These are phyloP conservation scores for Novumbra hubbsi DNA, from an alignment of 2,797 vertebrate species.

Conservation along the genomic window DNA sequence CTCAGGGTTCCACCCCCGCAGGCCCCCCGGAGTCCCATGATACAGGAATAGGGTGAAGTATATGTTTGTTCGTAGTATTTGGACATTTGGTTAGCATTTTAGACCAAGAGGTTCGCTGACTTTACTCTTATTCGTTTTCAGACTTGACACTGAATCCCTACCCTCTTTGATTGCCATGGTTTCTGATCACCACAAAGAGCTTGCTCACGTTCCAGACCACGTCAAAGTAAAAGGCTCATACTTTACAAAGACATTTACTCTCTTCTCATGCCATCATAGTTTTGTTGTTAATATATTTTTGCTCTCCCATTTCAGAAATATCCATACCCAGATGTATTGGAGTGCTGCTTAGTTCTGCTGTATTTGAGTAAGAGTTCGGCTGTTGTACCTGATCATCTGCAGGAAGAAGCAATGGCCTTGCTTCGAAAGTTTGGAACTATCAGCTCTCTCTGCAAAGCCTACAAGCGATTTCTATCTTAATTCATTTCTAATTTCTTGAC, in stretches of 20 bases:
- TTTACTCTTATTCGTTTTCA: constrained; percentile 42
- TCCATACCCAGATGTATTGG: constrained; percentile 86
- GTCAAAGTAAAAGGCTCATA: constrained; percentile 75
- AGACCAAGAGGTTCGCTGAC: not conserved
- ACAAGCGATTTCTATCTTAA: constrained; percentile 43
- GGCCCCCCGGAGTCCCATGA: constrained; percentile 24
- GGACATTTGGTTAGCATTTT: not conserved
- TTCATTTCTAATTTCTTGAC: not conserved
- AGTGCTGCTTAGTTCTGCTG: constrained; percentile 88
- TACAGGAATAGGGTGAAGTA: constrained; percentile 52
- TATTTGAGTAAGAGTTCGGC: constrained; percentile 60
- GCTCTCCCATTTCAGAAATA: constrained; percentile 68
- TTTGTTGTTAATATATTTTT: not conserved
- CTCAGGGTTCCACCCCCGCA: constrained; percentile 23
- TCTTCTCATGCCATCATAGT: not conserved
- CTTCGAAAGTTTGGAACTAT: constrained; percentile 65
- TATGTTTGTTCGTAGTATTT: not conserved
- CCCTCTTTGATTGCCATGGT: constrained; percentile 80
- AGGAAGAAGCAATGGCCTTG: constrained; percentile 67
- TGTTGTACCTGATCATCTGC: constrained; percentile 55
- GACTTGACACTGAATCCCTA: constrained; percentile 70
- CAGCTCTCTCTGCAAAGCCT: constrained; percentile 42
- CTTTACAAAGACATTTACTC: not conserved
- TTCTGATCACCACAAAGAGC: constrained; percentile 74
- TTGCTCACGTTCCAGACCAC: constrained; percentile 78